Conservation (phyloP, 2,888 invertebrate species). For the Dryobotodes eremita region DNA sequence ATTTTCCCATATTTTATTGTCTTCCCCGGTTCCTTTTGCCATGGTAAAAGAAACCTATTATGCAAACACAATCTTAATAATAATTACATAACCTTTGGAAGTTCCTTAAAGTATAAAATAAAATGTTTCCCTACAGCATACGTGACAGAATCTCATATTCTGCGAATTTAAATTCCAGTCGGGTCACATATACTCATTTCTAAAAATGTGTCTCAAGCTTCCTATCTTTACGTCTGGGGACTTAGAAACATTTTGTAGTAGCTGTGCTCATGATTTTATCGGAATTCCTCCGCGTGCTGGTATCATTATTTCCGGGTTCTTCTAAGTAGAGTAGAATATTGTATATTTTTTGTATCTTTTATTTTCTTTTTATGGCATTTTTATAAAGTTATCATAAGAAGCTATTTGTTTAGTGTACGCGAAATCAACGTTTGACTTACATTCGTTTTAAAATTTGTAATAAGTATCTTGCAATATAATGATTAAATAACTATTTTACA, state of each 20-base stretch:
- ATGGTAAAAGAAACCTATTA: background rate
- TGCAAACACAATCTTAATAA: constrained; percentile 4
- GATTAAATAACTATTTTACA: no score
- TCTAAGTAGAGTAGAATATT: background rate
- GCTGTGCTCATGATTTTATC: constrained; percentile 34
- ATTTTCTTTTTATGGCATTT: background rate
- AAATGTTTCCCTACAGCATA: constrained; percentile 22
- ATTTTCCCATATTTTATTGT: no score
- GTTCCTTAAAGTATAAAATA: constrained; percentile 28
- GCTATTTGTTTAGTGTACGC: background rate
- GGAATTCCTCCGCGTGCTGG: constrained; percentile 1
- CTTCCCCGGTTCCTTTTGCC: no score
- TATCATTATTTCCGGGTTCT: constrained; percentile 29
- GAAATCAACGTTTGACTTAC: background rate
- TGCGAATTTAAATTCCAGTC: constrained; percentile 49
- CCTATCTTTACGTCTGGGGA: constrained; percentile 9
- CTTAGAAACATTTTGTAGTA: constrained; percentile 25
- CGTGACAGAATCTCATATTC: constrained; percentile 34
- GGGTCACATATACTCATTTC: constrained; percentile 35
- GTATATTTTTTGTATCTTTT: background rate
- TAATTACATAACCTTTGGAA: constrained; percentile 21
- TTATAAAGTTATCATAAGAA: no score
- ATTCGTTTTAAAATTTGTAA: background rate
- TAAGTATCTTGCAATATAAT: no score
- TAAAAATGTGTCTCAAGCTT: constrained; percentile 43